Evolutionary conservation across 1,140 invertebrate genomes (phyloP), one percentile per base, ranked within the genome.

Genomic region (Drosophila rufa): DNA sequence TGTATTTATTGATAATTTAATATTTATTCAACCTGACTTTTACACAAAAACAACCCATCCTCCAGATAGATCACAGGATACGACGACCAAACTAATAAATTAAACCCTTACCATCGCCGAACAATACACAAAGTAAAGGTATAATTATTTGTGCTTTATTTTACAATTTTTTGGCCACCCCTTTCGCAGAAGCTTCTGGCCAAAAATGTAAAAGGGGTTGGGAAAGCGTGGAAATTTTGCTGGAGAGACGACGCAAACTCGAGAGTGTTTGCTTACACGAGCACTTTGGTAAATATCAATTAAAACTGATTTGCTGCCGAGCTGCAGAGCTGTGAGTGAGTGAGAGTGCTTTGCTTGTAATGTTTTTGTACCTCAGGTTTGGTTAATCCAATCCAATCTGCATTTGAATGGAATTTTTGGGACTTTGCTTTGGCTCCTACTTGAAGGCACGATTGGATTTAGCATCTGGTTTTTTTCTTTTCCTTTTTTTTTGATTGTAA

Each of bases 231-330:
- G 43, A 75, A 90, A 82, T 64, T 76, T 76, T 57, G 69, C 79
- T 77, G 51, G 57, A 57, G 74, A 75, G 77, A 89, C 70, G 80
- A 84, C 75, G 75, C 67, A 78, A 75, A 82, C 75, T 68, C 68
- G 75, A 76, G 90, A 90, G 86, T 90, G 85, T 90, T 90, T 90
- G 79, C 82, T 74, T 91, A 80, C 85, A 90, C 82, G 66, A 90
- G 85, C 68, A 90, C 85, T 90, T 90, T 91, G 86, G 85, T 82
- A 90, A 90, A 90, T 90, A 90, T 90, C 85, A 90, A 90, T 90
- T 90, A 90, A 90, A 90, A 90, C 85, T 85, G 85, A 80, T 90
- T 90, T 85, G 80, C 85, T 55, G 70, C 51, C 69, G 40, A 38
- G 53, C 40, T 47, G 4, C 51, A 48, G 62, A 22, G 22, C 50